Percentiles rank a stretch among this genome's conserved stretches.
phyloP scores from a whole-genome alignment of 2,113 vertebrate species.

The Paratilapia polleni region DNA sequence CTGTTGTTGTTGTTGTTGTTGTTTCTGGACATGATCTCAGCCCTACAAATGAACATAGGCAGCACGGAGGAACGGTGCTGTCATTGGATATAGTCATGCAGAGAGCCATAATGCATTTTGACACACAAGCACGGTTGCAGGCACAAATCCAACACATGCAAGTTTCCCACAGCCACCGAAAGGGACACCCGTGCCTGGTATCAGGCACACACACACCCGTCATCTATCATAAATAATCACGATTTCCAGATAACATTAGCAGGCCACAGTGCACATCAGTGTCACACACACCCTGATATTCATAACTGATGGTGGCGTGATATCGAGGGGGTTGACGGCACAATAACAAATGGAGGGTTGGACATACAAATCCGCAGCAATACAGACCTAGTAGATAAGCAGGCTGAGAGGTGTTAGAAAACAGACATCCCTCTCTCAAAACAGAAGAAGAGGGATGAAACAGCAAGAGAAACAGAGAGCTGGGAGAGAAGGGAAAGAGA shows the following conservation, averaged over 20 bases:
- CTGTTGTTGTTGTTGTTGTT: neutral
- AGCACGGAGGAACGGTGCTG: slow-evolving; percentile 32
- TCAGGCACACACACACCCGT: slow-evolving; percentile 1
- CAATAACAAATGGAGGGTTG: slow-evolving; percentile 56
- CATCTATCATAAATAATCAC: slow-evolving; percentile 49
- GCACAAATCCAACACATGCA: slow-evolving; percentile 62
- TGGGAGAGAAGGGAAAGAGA: slow-evolving; percentile 69
- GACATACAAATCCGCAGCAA: slow-evolving; percentile 58
- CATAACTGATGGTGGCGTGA: slow-evolving; percentile 52
- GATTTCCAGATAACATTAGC: slow-evolving; percentile 53
- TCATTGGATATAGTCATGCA: slow-evolving; percentile 60
- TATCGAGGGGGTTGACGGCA: slow-evolving; percentile 53
- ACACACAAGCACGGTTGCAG: slow-evolving; percentile 53
- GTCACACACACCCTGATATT: slow-evolving; percentile 57
- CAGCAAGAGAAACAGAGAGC: slow-evolving; percentile 65
- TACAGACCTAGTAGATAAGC: slow-evolving; percentile 86
- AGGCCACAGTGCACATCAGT: slow-evolving; percentile 32
- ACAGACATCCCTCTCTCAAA: slow-evolving; percentile 84
- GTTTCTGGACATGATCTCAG: slow-evolving; percentile 29
- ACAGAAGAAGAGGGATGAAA: slow-evolving; percentile 74
- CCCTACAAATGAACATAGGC: slow-evolving; percentile 40
- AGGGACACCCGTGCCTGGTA: slow-evolving; percentile 12
- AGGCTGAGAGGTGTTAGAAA: slow-evolving; percentile 80
- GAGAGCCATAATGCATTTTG: slow-evolving; percentile 46
- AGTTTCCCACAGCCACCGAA: slow-evolving; percentile 30